Percentiles rank a stretch among this genome's conserved stretches.
phyloP scores from a whole-genome alignment of 2,888 invertebrate genomes.

The Cephus pygmeus region DNA sequence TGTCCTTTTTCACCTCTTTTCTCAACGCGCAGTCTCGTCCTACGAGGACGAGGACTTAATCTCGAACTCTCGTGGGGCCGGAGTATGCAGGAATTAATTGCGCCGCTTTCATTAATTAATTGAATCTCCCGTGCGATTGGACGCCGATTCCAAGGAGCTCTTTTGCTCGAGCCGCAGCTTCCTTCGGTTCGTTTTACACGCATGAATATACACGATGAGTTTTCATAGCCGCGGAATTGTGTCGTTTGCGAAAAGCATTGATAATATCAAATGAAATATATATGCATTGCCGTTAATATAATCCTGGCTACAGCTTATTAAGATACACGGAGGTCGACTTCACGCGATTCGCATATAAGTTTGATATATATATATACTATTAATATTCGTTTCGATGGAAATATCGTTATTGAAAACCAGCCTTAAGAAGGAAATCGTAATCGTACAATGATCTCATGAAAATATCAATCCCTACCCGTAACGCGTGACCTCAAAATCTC shows the following conservation, averaged over 20 bases:
- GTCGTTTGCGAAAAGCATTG: background rate
- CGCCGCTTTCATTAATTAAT: conserved; percentile 59
- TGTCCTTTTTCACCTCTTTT: conserved; percentile 17
- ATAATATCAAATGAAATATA: background rate
- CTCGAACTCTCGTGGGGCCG: conserved; percentile 33
- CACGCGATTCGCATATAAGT: background rate
- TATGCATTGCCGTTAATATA: background rate
- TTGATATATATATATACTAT: background rate
- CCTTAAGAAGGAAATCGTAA: background rate
- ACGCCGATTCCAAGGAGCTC: conserved; percentile 38
- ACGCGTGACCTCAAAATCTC: background rate
- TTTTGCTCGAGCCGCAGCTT: background rate
- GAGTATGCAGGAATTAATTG: conserved; percentile 47
- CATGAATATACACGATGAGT: background rate
- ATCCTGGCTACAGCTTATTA: background rate
- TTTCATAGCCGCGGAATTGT: background rate
- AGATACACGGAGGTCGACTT: background rate
- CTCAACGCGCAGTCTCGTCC: conserved; percentile 23
- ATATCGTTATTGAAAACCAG: background rate
- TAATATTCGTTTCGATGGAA: background rate
- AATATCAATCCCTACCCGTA: background rate
- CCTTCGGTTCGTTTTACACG: background rate
- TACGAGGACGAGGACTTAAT: conserved; percentile 41
- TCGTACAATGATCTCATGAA: background rate
- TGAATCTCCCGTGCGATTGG: conserved; percentile 47